A percentile compares a stretch with the other conserved stretches of the same genome.
phyloP scores from a whole-genome alignment of 1,140 invertebrate genomes.

The Melanaphis sacchari region DNA sequence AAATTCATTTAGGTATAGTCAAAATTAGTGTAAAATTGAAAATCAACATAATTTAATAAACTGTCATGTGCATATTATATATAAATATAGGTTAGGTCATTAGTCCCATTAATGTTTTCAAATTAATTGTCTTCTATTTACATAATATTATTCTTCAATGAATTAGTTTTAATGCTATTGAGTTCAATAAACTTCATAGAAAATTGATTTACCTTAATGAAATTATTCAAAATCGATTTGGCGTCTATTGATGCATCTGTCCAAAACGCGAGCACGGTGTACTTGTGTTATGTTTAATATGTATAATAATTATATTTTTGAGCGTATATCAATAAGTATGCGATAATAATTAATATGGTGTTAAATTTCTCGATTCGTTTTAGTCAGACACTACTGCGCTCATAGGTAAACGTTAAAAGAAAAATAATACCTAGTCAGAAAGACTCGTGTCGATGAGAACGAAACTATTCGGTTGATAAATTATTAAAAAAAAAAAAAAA shows the following conservation, averaged over 20 bases:
- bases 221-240: not conserved
- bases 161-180: not conserved
- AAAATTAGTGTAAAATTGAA: not conserved
- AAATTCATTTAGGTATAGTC: not conserved
- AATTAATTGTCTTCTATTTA: not conserved
- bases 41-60: not conserved
- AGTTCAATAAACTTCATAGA: conserved; percentile 4
- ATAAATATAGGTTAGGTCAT: conserved; percentile 18
- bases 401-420: not conserved
- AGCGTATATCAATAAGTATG: not conserved
- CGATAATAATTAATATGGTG: not conserved
- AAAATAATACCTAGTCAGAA: not conserved
- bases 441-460: not conserved
- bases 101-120: not conserved
- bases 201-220: not conserved
- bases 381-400: not conserved
- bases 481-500: not conserved
- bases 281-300: too few relatives aligned
- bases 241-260: not conserved
- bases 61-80: not conserved
- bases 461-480: not conserved
- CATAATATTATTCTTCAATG: not conserved
- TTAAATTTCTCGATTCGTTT: not conserved
- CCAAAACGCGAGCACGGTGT: not conserved
- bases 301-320: not conserved